A percentile compares a stretch with the other conserved stretches of the same genome.
Conservation (phyloP, 2,888 invertebrate genomes). For the Drosophila siamana region DNA sequence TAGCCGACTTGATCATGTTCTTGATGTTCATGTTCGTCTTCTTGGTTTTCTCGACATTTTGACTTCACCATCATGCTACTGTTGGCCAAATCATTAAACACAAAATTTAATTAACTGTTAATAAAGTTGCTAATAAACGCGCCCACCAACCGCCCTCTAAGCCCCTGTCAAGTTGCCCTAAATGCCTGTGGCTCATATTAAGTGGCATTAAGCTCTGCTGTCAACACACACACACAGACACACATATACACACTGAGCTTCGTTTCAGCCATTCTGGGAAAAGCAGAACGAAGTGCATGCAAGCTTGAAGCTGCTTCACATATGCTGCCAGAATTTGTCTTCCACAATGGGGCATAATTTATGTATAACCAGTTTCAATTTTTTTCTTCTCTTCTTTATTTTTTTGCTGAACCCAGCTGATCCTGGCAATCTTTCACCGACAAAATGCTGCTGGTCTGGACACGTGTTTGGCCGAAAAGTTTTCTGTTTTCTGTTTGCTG, state of each 20-base stretch:
- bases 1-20: constrained; percentile 17
- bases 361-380: constrained; percentile 33
- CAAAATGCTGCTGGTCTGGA: not conserved
- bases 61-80: constrained; percentile 1
- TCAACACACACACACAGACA: constrained; percentile 47
- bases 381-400: not conserved
- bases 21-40: not conserved
- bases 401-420: constrained; percentile 17
- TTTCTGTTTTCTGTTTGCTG: not conserved
- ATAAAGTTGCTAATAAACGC: constrained; percentile 75
- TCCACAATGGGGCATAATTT: constrained; percentile 51
- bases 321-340: constrained; percentile 16
- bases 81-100: constrained; percentile 69
- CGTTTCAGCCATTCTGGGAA: constrained; percentile 14
- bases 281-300: constrained; percentile 6
- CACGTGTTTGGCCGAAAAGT: constrained; percentile 28
- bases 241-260: not conserved
- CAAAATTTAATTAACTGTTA: constrained; percentile 79
- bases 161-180: constrained; percentile 65
- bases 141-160: constrained; percentile 31
- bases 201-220: constrained; percentile 71
- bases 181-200: constrained; percentile 69
- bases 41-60: constrained; percentile 15
- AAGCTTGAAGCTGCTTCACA: constrained; percentile 4
- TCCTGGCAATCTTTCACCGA: constrained; percentile 12